Evolutionary conservation across 2,888 invertebrate genomes (phyloP).

Genomic region (Nephrotoma flavescens): DNA sequence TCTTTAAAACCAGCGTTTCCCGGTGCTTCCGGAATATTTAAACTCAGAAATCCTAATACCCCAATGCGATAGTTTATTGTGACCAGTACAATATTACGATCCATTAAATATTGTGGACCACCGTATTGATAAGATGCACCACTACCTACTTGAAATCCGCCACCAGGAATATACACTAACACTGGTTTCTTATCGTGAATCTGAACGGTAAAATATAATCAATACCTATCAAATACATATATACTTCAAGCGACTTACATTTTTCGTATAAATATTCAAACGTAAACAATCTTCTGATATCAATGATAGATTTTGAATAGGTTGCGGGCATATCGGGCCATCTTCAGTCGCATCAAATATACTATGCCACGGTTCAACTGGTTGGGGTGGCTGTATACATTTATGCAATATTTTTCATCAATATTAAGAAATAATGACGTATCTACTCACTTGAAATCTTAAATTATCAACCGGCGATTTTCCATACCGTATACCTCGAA

Average conservation of each 20-base stretch:
- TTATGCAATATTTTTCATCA: slow-evolving; percentile 28
- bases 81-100: slow-evolving; percentile 23
- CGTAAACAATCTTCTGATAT: slow-evolving; percentile 24
- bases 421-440: background rate
- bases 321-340: slow-evolving; percentile 27
- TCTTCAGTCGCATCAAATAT: slow-evolving; percentile 27
- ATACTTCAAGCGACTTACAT: background rate
- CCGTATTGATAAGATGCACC: slow-evolving; percentile 18
- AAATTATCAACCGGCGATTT: slow-evolving; percentile 22
- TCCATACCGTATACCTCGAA: slow-evolving; percentile 27
- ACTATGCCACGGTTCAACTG: slow-evolving; percentile 13
- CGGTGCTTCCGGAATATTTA: slow-evolving; percentile 31
- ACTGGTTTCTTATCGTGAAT: slow-evolving; percentile 15
- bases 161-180: slow-evolving; percentile 24
- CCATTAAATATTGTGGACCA: slow-evolving; percentile 13
- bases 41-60: background rate
- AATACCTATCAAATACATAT: background rate
- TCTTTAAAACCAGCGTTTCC: slow-evolving; percentile 47
- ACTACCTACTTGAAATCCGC: slow-evolving; percentile 18
- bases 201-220: background rate
- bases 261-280: slow-evolving; percentile 39
- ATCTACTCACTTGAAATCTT: slow-evolving; percentile 17
- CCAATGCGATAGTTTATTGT: slow-evolving; percentile 20
- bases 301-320: slow-evolving; percentile 33
- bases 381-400: slow-evolving; percentile 18